Evolutionary conservation across 1,140 invertebrate genomes (phyloP).

Genomic region (Euura saliciscinereae): DNA sequence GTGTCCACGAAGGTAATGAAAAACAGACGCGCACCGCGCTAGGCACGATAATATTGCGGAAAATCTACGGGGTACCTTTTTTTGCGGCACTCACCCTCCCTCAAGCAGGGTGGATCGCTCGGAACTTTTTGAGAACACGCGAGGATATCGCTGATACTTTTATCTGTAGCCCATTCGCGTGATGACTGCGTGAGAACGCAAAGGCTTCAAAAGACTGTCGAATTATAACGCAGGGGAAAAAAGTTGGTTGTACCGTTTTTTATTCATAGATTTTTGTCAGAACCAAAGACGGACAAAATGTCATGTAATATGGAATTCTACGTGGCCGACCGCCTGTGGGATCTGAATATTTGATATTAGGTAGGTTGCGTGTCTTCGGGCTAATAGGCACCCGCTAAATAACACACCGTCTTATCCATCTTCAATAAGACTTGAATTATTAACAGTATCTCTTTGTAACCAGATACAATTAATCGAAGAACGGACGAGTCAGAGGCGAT

Average conservation of each 20-base stretch:
- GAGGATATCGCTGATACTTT: too few species aligned
- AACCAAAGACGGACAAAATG: not conserved
- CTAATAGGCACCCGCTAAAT: not conserved
- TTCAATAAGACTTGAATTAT: slow-evolving; percentile 5
- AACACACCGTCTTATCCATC: not conserved
- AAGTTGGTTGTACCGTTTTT: too few species aligned
- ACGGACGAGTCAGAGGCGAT: not conserved
- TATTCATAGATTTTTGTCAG: too few species aligned
- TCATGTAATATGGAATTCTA: not conserved
- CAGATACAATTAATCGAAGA: slow-evolving; percentile 2
- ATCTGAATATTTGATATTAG: not conserved
- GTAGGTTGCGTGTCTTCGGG: not conserved
- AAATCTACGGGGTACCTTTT: not conserved
- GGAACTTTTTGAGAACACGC: not conserved
- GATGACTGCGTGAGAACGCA: too few species aligned
- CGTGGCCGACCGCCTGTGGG: not conserved
- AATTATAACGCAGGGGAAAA: too few species aligned
- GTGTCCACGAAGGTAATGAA: not conserved
- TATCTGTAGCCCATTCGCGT: too few species aligned
- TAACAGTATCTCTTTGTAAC: slow-evolving; percentile 4
- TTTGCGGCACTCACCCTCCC: not conserved
- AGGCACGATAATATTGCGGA: not conserved
- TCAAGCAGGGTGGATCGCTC: too few species aligned
- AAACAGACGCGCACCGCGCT: not conserved
- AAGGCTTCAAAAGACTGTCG: too few species aligned